Conservation (phyloP, 2,888 invertebrate species). For the Eupithecia subfuscata region DNA sequence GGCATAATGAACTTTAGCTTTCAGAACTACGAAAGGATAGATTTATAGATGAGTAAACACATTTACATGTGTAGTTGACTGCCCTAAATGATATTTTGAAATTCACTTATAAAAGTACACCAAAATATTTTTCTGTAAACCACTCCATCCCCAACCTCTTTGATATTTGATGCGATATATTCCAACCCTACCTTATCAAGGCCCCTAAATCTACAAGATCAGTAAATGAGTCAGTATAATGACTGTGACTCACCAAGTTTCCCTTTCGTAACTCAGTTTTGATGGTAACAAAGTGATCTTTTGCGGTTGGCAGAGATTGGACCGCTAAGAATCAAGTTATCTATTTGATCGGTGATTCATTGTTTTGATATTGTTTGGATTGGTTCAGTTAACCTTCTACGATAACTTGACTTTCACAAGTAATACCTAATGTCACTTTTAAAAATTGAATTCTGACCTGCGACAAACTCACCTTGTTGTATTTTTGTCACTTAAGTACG, state of each 20-base stretch:
- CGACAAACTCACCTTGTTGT: not conserved
- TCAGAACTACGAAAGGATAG: constrained; percentile 10
- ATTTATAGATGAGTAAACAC: not conserved
- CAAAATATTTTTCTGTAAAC: not conserved
- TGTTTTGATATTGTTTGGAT: constrained; percentile 9
- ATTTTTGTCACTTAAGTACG: not conserved
- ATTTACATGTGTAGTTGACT: not conserved
- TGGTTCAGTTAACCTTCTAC: not conserved
- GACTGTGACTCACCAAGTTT: constrained; percentile 54
- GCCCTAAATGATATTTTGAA: not conserved
- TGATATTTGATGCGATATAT: constrained; percentile 32
- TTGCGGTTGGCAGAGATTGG: constrained; percentile 45
- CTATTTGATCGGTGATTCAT: constrained; percentile 29
- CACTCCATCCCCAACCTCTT: constrained; percentile 6
- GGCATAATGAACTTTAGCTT: constrained; percentile 34
- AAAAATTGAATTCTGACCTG: not conserved
- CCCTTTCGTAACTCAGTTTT: constrained; percentile 54
- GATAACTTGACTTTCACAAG: not conserved
- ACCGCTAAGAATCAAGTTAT: constrained; percentile 24
- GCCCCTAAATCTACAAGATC: constrained; percentile 31
- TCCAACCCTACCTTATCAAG: constrained; percentile 38
- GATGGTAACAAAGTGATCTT: constrained; percentile 51
- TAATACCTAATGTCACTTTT: not conserved
- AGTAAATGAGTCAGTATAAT: constrained; percentile 54
- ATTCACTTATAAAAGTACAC: not conserved